Evolutionary conservation across 1,140 invertebrate species (phyloP).

Genomic region (Lepidurus couesii): DNA sequence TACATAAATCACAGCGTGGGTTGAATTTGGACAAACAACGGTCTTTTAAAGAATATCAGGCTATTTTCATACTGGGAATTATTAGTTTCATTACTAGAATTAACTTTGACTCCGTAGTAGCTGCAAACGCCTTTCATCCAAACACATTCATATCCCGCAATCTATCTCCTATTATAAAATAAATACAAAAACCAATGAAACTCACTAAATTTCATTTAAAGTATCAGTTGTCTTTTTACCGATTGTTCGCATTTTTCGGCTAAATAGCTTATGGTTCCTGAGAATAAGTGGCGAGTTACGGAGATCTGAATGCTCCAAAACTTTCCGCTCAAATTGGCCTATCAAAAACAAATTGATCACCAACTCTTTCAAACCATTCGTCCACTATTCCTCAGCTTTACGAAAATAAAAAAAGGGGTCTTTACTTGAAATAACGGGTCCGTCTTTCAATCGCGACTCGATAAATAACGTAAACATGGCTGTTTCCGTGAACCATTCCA

Average conservation of each 20-base stretch:
- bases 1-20: not conserved
- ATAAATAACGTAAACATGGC: conserved; percentile 64
- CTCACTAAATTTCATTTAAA: not conserved
- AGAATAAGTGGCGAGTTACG: conserved; percentile 30
- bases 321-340: conserved; percentile 44
- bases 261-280: conserved; percentile 31
- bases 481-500: conserved; percentile 77
- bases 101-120: no score
- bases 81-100: no score
- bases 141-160: conserved; percentile 33
- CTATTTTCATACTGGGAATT: not conserved
- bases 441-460: conserved; percentile 38
- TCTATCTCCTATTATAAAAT: conserved; percentile 28
- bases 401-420: not conserved
- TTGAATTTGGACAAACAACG: not conserved
- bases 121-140: conserved; percentile 25
- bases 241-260: conserved; percentile 32
- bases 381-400: not conserved
- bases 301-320: conserved; percentile 40
- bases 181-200: not conserved
- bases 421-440: conserved; percentile 33
- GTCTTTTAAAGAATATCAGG: not conserved
- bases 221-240: conserved; percentile 19
- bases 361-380: not conserved
- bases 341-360: conserved; percentile 32